Evolutionary conservation across 2,113 vertebrate species (phyloP).

Genomic region (Holacanthus passer): DNA sequence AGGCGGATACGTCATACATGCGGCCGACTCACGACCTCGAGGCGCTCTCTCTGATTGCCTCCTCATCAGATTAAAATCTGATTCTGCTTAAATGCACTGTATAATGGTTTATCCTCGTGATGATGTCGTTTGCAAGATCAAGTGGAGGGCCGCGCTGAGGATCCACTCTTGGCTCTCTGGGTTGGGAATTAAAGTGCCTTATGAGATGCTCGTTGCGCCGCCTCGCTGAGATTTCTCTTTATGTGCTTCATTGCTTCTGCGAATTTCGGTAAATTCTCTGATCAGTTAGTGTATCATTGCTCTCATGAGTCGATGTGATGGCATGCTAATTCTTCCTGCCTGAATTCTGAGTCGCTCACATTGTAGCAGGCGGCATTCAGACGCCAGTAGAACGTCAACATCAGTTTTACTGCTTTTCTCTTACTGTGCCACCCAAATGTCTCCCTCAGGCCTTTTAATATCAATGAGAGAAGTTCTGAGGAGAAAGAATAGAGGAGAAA

Average conservation of each 20-base stretch:
- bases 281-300: constrained; percentile 5
- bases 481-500: constrained; percentile 20
- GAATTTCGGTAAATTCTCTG: not conserved
- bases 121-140: constrained; percentile 32
- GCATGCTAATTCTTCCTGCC: constrained; percentile 1
- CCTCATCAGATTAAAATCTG: constrained; percentile 51
- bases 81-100: constrained; percentile 34
- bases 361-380: constrained; percentile 6
- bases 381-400: constrained; percentile 28
- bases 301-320: not conserved
- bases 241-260: constrained; percentile 11
- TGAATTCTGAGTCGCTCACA: constrained; percentile 10
- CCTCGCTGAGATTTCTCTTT: constrained; percentile 9
- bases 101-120: constrained; percentile 32
- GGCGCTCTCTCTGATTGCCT: constrained; percentile 21
- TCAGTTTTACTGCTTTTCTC: constrained; percentile 34
- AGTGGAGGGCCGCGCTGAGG: not conserved
- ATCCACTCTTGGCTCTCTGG: not conserved
- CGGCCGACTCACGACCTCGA: constrained; percentile 12
- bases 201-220: constrained; percentile 12
- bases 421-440: constrained; percentile 7
- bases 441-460: constrained; percentile 60
- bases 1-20: constrained; percentile 46
- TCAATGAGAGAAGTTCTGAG: constrained; percentile 31
- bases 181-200: not conserved